Evolutionary conservation across 2,888 invertebrate genomes (phyloP).

Genomic region (Himalopsyche tibetana): DNA sequence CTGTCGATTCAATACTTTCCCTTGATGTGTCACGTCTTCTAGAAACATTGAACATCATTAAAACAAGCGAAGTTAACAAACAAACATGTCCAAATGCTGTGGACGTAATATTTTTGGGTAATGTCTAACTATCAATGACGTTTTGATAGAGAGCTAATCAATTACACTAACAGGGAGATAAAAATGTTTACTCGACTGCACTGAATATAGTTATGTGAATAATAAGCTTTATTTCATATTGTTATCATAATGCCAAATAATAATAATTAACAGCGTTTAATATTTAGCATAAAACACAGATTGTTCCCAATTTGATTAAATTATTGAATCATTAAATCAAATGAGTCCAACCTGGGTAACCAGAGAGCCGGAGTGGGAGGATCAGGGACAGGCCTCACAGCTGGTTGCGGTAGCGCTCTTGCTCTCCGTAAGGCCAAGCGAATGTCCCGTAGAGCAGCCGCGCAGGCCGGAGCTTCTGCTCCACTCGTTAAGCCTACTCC

Average conservation of each 20-base stretch:
- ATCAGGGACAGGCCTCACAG: slow-evolving; percentile 69
- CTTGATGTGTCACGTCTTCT: slow-evolving; percentile 80
- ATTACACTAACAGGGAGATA: not conserved
- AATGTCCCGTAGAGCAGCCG: slow-evolving; percentile 87
- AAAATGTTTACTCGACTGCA: slow-evolving; percentile 17
- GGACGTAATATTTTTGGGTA: not conserved
- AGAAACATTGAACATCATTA: slow-evolving; percentile 65
- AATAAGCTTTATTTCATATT: slow-evolving; percentile 36
- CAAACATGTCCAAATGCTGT: not conserved
- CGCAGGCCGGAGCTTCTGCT: slow-evolving; percentile 67
- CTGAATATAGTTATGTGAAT: slow-evolving; percentile 17
- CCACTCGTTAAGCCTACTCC: slow-evolving; percentile 68
- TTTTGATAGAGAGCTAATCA: slow-evolving; percentile 23
- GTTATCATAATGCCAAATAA: slow-evolving; percentile 37
- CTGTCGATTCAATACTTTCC: slow-evolving; percentile 79
- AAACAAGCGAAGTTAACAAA: not conserved
- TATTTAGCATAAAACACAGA: slow-evolving; percentile 55
- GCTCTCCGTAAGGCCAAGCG: slow-evolving; percentile 87
- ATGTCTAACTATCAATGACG: slow-evolving; percentile 13
- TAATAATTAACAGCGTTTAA: slow-evolving; percentile 42
- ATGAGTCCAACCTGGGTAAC: slow-evolving; percentile 79
- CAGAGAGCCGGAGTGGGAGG: slow-evolving; percentile 73
- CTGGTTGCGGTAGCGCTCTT: slow-evolving; percentile 79
- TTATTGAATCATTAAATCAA: too few relatives aligned
- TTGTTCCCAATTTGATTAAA: slow-evolving; percentile 58